These are phyloP conservation scores for Ethmia dodecea DNA, from an alignment of 2,888 invertebrate species.

Conservation along the genomic window DNA sequence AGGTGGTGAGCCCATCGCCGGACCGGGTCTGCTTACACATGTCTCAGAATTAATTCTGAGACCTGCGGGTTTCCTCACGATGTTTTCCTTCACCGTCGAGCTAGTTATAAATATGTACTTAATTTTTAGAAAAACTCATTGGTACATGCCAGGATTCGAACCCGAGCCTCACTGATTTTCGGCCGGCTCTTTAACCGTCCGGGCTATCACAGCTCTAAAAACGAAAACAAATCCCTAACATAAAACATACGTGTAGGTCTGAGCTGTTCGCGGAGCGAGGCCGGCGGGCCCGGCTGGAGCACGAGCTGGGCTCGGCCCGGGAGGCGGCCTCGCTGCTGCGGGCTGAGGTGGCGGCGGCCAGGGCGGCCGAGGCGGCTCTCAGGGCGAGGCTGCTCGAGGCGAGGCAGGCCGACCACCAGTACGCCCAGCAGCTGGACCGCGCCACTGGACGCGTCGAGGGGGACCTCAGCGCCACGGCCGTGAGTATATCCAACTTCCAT, in stretches of 20 bases:
- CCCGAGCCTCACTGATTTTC: too few relatives aligned
- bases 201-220: too few relatives aligned
- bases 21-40: too few relatives aligned
- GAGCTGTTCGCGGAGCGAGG: conserved; percentile 59
- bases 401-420: conserved; percentile 19
- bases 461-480: conserved; percentile 27
- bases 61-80: too few relatives aligned
- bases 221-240: too few relatives aligned
- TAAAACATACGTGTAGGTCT: conserved; percentile 34
- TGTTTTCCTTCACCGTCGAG: too few relatives aligned
- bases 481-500: conserved; percentile 16
- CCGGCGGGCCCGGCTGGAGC: conserved; percentile 53
- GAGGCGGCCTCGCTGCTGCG: conserved; percentile 27
- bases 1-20: too few relatives aligned
- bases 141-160: too few relatives aligned
- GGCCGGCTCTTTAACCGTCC: too few relatives aligned
- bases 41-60: too few relatives aligned
- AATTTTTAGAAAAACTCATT: too few relatives aligned
- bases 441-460: conserved; percentile 24
- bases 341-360: conserved; percentile 26
- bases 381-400: conserved; percentile 20
- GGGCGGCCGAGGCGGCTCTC: conserved; percentile 22
- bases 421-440: conserved; percentile 24
- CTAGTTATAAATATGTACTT: too few relatives aligned
- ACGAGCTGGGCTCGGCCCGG: conserved; percentile 38